Conservation (phyloP, 2,888 invertebrate species). For the Diarsia mendica region DNA sequence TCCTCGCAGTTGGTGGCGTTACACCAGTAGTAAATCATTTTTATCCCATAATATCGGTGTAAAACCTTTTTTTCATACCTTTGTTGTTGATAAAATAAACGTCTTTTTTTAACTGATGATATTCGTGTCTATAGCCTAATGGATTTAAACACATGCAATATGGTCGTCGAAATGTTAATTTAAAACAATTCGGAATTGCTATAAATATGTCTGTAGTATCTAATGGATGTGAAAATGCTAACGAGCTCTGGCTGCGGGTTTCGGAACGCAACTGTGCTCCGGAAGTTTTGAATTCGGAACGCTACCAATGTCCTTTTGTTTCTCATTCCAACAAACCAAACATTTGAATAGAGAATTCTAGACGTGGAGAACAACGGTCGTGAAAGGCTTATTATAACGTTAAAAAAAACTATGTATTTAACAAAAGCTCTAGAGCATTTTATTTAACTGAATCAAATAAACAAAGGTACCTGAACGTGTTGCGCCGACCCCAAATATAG, state of each 20-base stretch:
- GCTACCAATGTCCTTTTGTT: slow-evolving; percentile 33
- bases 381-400: neutral
- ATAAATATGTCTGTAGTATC: slow-evolving; percentile 2
- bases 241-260: slow-evolving; percentile 16
- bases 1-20: slow-evolving; percentile 27
- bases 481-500: too few relatives aligned
- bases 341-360: slow-evolving; percentile 35
- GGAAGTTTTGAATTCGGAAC: slow-evolving; percentile 43
- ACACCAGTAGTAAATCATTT: slow-evolving; percentile 52
- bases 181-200: slow-evolving; percentile 12
- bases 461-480: neutral
- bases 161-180: slow-evolving; percentile 24
- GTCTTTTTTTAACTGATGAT: slow-evolving; percentile 1
- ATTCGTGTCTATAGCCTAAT: slow-evolving; percentile 28
- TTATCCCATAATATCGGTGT: slow-evolving; percentile 41
- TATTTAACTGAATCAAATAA: neutral
- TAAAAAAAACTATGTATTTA: neutral
- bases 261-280: slow-evolving; percentile 25
- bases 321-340: slow-evolving; percentile 36
- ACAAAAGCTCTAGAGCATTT: neutral
- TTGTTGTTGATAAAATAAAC: slow-evolving; percentile 21
- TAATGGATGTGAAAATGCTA: slow-evolving; percentile 38
- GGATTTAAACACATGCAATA: slow-evolving; percentile 39
- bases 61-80: slow-evolving; percentile 24
- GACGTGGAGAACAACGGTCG: neutral